phyloP scores from a whole-genome alignment of 2,888 invertebrate genomes.

The Polyploca ridens region DNA sequence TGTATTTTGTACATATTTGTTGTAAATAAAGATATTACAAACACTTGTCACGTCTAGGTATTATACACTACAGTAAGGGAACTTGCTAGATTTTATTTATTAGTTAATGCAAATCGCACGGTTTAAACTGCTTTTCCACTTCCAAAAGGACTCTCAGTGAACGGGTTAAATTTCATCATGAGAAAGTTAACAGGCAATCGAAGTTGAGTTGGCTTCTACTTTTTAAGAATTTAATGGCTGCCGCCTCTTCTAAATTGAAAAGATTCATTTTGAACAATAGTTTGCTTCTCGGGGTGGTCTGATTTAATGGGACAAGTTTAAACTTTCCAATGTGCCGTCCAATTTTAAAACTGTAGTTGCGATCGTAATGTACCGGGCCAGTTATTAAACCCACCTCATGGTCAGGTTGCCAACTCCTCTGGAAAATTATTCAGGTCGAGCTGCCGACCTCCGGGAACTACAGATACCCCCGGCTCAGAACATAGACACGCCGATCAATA shows the following conservation, averaged over 20 bases:
- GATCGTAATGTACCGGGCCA: neutral
- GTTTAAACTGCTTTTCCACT: constrained; percentile 1
- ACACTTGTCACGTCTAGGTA: too few relatives aligned
- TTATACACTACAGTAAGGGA: too few relatives aligned
- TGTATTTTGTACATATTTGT: too few relatives aligned
- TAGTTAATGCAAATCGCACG: neutral
- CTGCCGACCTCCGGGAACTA: too few relatives aligned
- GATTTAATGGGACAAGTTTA: constrained; percentile 22
- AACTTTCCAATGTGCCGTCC: constrained; percentile 17
- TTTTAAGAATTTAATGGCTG: constrained; percentile 35
- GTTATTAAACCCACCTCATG: too few relatives aligned
- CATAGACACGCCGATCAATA: neutral
- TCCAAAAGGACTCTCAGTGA: constrained; percentile 19
- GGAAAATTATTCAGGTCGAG: too few relatives aligned
- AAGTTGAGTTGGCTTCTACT: constrained; percentile 35
- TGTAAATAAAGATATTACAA: too few relatives aligned
- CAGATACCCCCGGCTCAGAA: too few relatives aligned
- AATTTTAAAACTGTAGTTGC: constrained; percentile 31
- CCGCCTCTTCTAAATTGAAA: constrained; percentile 40
- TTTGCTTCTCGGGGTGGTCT: constrained; percentile 12
- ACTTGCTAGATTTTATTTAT: neutral
- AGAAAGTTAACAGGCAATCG: constrained; percentile 47
- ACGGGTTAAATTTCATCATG: constrained; percentile 38
- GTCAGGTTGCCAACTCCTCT: too few relatives aligned
- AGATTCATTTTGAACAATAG: constrained; percentile 45